These are phyloP conservation scores for Taurulus bubalis DNA, from an alignment of 2,113 vertebrate species.

Conservation along the genomic window DNA sequence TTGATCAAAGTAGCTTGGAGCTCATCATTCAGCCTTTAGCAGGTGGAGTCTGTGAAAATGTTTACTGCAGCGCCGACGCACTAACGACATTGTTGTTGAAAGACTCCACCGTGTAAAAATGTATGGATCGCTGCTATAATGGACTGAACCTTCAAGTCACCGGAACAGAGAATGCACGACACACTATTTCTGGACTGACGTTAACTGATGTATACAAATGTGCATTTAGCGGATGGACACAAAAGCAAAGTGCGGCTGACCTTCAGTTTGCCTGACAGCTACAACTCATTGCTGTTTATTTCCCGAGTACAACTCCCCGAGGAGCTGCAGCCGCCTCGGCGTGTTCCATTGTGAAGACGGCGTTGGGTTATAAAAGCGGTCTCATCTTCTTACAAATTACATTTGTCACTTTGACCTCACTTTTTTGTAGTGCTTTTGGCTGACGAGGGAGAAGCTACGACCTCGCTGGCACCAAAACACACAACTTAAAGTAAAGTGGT, in stretches of 20 bases:
- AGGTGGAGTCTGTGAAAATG: background rate
- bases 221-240: constrained; percentile 35
- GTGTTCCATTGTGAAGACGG: background rate
- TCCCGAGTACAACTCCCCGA: background rate
- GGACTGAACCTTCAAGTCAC: constrained; percentile 5
- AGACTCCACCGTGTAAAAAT: background rate
- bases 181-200: background rate
- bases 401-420: background rate
- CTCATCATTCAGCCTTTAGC: constrained; percentile 14
- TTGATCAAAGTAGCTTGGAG: background rate
- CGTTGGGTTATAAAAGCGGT: background rate
- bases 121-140: background rate
- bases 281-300: constrained; percentile 29
- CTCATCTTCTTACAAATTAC: constrained; percentile 18
- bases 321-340: background rate
- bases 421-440: background rate
- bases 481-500: background rate
- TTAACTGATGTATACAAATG: constrained; percentile 23
- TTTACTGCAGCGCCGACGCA: background rate
- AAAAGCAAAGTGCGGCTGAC: constrained; percentile 35
- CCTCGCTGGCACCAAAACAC: background rate
- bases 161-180: background rate
- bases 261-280: constrained; percentile 28
- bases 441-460: background rate
- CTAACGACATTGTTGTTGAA: constrained; percentile 5